These are phyloP conservation scores for Turnix velox DNA, from an alignment of 2,113 vertebrate genomes.

Conservation along the genomic window DNA sequence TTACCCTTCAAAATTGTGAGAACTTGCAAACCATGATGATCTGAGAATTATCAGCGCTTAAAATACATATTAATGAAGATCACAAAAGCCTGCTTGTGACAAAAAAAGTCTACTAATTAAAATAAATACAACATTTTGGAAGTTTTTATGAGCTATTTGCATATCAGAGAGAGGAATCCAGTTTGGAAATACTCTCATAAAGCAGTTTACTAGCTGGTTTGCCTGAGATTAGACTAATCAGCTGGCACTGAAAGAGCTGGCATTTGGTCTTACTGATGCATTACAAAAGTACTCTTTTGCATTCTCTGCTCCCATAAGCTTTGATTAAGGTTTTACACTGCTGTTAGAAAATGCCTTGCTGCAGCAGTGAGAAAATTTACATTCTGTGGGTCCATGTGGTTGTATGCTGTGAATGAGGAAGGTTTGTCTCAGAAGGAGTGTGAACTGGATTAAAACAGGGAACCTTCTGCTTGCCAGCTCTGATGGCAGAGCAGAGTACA, in stretches of 20 bases:
- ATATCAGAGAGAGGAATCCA: neutral
- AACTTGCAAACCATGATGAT: neutral
- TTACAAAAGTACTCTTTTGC: neutral
- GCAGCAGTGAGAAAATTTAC: neutral
- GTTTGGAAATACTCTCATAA: neutral
- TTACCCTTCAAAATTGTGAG: neutral
- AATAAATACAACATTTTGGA: neutral
- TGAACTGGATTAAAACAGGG: neutral
- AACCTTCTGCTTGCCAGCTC: neutral
- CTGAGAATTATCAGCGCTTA: neutral
- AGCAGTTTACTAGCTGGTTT: constrained; percentile 1
- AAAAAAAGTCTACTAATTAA: neutral
- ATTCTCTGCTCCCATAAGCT: neutral
- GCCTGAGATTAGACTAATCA: constrained; percentile 26
- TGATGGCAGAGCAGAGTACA: neutral
- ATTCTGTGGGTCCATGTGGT: neutral
- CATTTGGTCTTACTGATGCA: constrained; percentile 15
- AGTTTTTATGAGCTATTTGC: neutral
- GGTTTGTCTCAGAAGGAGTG: neutral
- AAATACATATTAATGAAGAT: neutral
- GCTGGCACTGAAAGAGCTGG: neutral
- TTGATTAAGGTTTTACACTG: constrained; percentile 24
- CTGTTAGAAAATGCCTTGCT: neutral
- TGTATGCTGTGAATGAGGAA: neutral
- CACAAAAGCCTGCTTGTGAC: neutral